Conservation (phyloP, 2,888 invertebrate species). For the Bursaphelenchus okinawaensis region DNA sequence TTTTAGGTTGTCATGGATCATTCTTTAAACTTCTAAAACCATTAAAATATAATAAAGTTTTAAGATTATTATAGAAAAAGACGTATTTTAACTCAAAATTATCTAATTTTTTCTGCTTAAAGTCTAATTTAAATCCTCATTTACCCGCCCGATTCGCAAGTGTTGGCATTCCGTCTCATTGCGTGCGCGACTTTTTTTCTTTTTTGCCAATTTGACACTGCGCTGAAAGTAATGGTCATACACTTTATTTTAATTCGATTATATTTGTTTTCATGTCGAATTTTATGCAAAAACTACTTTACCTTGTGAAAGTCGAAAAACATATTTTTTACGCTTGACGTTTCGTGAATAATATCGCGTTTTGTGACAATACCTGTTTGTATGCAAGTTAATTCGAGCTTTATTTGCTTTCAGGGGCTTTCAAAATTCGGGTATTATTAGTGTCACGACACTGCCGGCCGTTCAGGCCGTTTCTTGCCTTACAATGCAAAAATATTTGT, state of each 20-base stretch:
- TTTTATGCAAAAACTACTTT: too few relatives aligned
- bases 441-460: neutral
- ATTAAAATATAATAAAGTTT: neutral
- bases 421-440: neutral
- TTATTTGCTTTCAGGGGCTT: neutral
- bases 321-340: neutral
- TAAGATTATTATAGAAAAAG: too few relatives aligned
- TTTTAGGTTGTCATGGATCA: neutral
- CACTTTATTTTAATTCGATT: neutral
- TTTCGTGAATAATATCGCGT: neutral
- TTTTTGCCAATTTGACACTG: neutral
- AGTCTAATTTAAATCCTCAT: neutral
- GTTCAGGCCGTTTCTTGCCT: neutral
- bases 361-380: neutral
- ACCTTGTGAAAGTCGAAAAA: too few relatives aligned
- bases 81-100: neutral
- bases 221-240: too few relatives aligned
- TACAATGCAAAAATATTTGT: neutral
- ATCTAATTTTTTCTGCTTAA: neutral
- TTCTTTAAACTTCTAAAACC: neutral
- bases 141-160: neutral
- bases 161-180: neutral
- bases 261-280: neutral
- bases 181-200: neutral
- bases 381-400: neutral